phyloP scores from a whole-genome alignment of 2,113 vertebrate genomes.

The Calyptomena viridis region DNA sequence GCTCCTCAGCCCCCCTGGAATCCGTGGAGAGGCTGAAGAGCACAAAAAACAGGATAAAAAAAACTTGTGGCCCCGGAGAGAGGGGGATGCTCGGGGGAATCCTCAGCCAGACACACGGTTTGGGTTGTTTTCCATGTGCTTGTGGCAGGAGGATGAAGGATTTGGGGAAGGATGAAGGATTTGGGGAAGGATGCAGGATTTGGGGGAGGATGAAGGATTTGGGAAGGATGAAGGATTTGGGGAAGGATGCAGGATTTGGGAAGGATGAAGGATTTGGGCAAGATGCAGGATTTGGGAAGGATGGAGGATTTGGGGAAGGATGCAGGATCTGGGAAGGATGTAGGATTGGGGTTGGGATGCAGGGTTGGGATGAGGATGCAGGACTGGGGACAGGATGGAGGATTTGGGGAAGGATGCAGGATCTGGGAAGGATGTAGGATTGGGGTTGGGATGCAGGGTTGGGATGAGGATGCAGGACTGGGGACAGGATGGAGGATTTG shows the following conservation, averaged over 20 bases:
- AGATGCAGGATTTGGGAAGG: neutral
- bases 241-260: neutral
- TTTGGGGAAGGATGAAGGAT: neutral
- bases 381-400: neutral
- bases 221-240: too few species aligned
- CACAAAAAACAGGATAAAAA: rapidly evolving
- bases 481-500: neutral
- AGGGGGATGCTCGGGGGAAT: rapidly evolving
- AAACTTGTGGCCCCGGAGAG: rapidly evolving
- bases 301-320: neutral
- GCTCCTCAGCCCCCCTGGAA: neutral
- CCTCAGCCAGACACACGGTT: rapidly evolving
- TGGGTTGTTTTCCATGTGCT: rapidly evolving
- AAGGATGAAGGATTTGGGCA: too few species aligned
- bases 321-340: neutral
- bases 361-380: neutral
- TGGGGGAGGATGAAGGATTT: too few species aligned
- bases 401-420: too few species aligned
- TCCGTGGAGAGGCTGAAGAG: neutral
- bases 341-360: neutral
- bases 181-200: neutral
- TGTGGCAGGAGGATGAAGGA: neutral
- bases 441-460: neutral
- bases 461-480: neutral
- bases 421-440: neutral